Evolutionary conservation across 2,888 invertebrate species (phyloP).

Genomic region (Tenthredo distinguenda): DNA sequence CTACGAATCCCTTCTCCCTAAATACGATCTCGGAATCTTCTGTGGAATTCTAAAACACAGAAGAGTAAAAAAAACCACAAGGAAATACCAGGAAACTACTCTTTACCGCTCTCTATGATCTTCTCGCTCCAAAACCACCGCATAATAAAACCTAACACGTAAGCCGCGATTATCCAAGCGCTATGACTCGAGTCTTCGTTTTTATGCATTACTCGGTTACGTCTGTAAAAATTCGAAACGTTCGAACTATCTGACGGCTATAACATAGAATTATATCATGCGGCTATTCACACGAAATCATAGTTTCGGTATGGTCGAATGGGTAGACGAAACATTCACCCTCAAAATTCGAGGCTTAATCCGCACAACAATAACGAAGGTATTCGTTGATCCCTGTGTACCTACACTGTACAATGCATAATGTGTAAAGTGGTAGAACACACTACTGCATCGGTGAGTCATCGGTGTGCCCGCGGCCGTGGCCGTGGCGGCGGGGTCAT

Average conservation of each 20-base stretch:
- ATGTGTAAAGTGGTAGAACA: conserved; percentile 23
- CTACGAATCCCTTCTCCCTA: background rate
- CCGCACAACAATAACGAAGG: background rate
- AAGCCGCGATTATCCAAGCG: background rate
- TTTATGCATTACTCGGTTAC: background rate
- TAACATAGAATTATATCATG: background rate
- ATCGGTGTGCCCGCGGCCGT: conserved; percentile 60
- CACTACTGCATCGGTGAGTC: conserved; percentile 63
- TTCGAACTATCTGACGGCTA: background rate
- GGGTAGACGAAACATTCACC: background rate
- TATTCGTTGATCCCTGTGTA: background rate
- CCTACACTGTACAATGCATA: background rate
- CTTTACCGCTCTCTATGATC: too few relatives aligned
- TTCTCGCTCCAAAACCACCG: background rate
- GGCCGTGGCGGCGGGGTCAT: conserved; percentile 54
- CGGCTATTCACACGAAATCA: background rate
- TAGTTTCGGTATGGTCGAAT: background rate
- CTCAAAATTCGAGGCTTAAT: background rate
- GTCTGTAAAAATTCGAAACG: background rate
- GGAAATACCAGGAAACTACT: background rate
- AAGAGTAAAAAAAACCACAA: background rate
- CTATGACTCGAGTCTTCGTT: background rate
- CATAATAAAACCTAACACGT: background rate
- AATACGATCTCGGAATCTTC: background rate
- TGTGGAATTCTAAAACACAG: background rate